Conservation (phyloP, 2,888 invertebrate species). For the Drosophila infuscata region DNA sequence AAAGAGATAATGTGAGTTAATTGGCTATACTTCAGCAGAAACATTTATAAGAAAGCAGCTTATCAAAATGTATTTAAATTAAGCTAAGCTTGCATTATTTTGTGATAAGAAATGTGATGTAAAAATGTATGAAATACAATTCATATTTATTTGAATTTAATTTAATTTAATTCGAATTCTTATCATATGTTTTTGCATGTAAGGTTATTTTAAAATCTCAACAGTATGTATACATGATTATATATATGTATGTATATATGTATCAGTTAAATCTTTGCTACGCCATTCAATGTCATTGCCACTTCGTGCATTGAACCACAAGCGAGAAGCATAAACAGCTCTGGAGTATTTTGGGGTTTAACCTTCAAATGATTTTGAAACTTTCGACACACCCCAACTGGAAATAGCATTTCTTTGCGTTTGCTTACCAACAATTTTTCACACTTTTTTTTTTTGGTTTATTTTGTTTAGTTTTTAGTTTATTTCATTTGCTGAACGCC, state of each 20-base stretch:
- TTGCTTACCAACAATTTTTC: constrained; percentile 46
- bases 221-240: no score
- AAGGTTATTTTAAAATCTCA: background rate
- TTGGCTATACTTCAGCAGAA: background rate
- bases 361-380: constrained; percentile 42
- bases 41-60: background rate
- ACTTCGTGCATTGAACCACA: constrained; percentile 54
- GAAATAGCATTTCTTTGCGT: constrained; percentile 54
- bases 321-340: constrained; percentile 13
- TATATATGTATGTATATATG: background rate
- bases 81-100: background rate
- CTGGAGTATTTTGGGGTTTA: constrained; percentile 8
- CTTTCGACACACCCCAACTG: constrained; percentile 57
- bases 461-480: constrained; percentile 1
- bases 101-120: background rate
- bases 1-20: constrained; percentile 9
- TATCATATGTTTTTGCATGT: background rate
- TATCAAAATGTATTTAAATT: background rate
- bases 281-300: constrained; percentile 47
- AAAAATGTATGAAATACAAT: background rate
- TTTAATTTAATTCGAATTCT: background rate
- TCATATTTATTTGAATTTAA: background rate
- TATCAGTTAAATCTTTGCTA: background rate
- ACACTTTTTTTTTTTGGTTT: constrained; percentile 46
- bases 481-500: constrained; percentile 27